A percentile compares a stretch with the other conserved stretches of the same genome.
phyloP scores from a whole-genome alignment of 2,888 invertebrate genomes.

The Elegia similella region DNA sequence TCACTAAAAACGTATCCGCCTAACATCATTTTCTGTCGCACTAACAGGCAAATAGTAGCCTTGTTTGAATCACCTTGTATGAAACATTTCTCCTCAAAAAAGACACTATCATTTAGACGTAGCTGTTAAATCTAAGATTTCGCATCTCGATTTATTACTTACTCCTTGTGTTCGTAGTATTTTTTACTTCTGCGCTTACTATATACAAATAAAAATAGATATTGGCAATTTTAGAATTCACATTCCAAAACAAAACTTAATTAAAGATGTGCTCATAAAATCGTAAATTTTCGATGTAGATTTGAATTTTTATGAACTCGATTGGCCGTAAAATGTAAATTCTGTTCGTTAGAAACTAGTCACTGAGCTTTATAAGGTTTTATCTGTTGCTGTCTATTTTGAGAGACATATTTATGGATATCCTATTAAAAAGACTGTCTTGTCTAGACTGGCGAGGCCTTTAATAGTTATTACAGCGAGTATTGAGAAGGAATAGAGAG shows the following conservation, averaged over 20 bases:
- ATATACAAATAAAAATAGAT: not conserved
- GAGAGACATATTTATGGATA: constrained; percentile 7
- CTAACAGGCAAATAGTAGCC: too few species aligned
- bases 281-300: constrained; percentile 1
- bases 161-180: too few species aligned
- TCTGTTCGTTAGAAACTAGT: not conserved
- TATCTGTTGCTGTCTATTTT: constrained; percentile 6
- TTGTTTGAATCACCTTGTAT: too few species aligned
- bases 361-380: constrained; percentile 7
- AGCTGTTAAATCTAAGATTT: too few species aligned
- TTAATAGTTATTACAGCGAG: not conserved
- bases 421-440: constrained; percentile 2
- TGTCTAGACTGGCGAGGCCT: not conserved
- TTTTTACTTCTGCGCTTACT: too few species aligned
- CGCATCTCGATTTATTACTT: too few species aligned
- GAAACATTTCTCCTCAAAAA: too few species aligned
- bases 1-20: constrained; percentile 6
- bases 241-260: not conserved
- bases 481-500: not conserved
- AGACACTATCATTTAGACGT: too few species aligned
- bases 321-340: constrained; percentile 17
- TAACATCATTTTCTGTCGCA: not conserved
- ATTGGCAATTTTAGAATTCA: not conserved
- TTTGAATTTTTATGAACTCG: constrained; percentile 11
- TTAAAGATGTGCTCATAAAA: not conserved